Base-by-base conservation (phyloP, 2,797 vertebrate genomes). In the Aeoliscus strigatus region DNA sequence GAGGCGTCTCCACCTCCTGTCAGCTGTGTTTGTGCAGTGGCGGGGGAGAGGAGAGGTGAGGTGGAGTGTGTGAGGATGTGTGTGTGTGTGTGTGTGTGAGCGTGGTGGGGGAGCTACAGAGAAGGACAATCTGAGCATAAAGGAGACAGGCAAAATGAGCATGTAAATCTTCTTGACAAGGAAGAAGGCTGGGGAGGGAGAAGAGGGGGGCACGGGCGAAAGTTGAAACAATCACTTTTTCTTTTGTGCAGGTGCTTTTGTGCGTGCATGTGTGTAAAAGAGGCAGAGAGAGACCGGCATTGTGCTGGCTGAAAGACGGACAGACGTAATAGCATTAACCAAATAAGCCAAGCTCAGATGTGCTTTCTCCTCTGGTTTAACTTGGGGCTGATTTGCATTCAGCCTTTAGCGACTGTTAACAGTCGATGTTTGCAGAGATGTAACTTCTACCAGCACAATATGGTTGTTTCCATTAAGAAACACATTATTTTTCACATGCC, bases 1-100 rank as follows among this genome's bases (percentile, higher is more conserved):
- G 73, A 62, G 73, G 73, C 21, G 64, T 62, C 69, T 66, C 60
- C 71, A 58, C 51, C 81, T 87, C 84, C 86, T 82, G 88, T 96
- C 94, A 96, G 94, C 94, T 97, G 93, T 95, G 91, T 98, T 98
- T 95, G 90, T 86, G 86, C 87, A 89, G 88, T 75, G 76, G 87
- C 79, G 44, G 39, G 41, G 47, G 31, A 25, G 25, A 12, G 26
- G 16, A 7, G 35, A 43, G 39, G 41, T 3, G 18, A 21, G 18
- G 18, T 21, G 18, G 18, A 21, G 18, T n/a, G n/a, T n/a, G n/a
- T n/a, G n/a, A n/a, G n/a, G n/a, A n/a, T n/a, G n/a, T n/a, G n/a
- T n/a, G n/a, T n/a, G n/a, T n/a, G n/a, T n/a, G n/a, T n/a, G n/a
- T n/a, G n/a, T n/a, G n/a, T n/a, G n/a, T n/a, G n/a, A n/a, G n/a